A percentile compares a stretch with the other conserved stretches of the same genome.
Evolutionary conservation across 2,113 vertebrate genomes (phyloP).

Genomic region (Microtus ochrogaster): DNA sequence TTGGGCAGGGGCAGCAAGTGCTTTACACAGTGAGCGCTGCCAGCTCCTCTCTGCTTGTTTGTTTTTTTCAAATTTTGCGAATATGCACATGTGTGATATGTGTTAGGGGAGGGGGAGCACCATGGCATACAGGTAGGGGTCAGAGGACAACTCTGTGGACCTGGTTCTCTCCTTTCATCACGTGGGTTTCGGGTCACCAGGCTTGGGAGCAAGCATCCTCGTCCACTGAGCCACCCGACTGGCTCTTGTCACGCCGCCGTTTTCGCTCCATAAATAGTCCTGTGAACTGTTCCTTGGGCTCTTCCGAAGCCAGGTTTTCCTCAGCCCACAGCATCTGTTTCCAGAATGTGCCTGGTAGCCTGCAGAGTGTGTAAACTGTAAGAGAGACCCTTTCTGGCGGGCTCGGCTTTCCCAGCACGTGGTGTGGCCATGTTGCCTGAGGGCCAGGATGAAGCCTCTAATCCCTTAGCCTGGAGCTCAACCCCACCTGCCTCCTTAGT

Average conservation of each 20-base stretch:
- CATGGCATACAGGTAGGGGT: background rate
- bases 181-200: background rate
- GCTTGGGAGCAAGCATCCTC: background rate
- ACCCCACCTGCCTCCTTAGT: background rate
- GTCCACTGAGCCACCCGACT: too few species aligned
- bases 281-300: background rate
- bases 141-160: background rate
- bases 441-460: background rate
- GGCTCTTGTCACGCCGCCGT: background rate
- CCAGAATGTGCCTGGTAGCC: background rate
- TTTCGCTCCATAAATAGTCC: background rate
- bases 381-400: background rate
- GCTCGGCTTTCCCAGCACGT: background rate
- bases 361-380: background rate
- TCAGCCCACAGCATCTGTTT: background rate
- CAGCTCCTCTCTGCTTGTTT: background rate
- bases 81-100: background rate
- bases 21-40: background rate
- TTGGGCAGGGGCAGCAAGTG: background rate
- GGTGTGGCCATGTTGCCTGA: background rate
- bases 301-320: background rate
- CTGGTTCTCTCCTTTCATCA: background rate
- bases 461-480: background rate
- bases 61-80: background rate
- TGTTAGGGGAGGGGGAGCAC: fast-evolving